Percentiles rank a stretch among this genome's conserved stretches.
Evolutionary conservation across 2,113 vertebrate species (phyloP).

Genomic region (Brachypteracias leptosomus): DNA sequence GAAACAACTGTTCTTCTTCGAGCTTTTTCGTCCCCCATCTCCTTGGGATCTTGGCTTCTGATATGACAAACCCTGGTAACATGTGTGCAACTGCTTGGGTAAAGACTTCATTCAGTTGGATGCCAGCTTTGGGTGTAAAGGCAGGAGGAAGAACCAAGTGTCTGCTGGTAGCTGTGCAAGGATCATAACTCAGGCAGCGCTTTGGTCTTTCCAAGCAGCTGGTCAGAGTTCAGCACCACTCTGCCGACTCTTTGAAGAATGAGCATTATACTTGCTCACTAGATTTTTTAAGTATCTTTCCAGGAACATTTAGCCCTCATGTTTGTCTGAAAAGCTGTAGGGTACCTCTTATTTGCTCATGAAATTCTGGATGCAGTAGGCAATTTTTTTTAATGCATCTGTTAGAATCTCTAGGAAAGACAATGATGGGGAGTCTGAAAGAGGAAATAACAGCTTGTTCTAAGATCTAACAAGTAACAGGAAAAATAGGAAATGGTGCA

Average conservation of each 20-base stretch:
- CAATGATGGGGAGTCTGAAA: not conserved
- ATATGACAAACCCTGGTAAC: not conserved
- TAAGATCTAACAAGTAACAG: not conserved
- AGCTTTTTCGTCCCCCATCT: not conserved
- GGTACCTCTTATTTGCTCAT: not conserved
- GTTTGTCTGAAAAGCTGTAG: not conserved
- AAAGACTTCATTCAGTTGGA: not conserved
- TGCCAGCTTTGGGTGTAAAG: not conserved
- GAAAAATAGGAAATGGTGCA: not conserved
- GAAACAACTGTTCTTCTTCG: not conserved
- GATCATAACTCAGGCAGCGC: not conserved
- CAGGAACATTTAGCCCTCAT: not conserved
- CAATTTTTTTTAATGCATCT: not conserved
- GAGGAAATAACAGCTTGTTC: not conserved
- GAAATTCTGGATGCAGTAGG: not conserved
- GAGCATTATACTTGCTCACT: not conserved
- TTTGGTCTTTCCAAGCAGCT: not conserved
- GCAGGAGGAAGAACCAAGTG: not conserved
- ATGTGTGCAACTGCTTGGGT: not conserved
- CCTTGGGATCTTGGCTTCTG: not conserved
- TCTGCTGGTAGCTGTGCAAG: not conserved
- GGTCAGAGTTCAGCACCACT: not conserved
- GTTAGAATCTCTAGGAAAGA: not conserved
- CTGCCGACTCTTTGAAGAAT: not conserved
- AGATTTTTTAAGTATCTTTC: not conserved